Evolutionary conservation across 1,140 invertebrate species (phyloP).

Genomic region (Drosophila trapezifrons): DNA sequence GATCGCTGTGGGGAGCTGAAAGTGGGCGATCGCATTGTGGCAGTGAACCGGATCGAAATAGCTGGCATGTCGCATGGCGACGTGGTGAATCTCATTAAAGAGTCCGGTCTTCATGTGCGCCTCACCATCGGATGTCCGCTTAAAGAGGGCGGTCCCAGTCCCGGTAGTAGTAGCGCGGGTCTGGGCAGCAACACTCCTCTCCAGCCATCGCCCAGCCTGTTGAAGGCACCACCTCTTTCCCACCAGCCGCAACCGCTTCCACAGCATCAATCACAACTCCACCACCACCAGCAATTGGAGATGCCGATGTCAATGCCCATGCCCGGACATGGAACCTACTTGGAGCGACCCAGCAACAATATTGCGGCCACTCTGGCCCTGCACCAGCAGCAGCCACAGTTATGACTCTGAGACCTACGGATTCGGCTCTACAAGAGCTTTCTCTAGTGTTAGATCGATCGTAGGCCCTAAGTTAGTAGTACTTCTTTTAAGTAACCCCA

Average conservation of each 20-base stretch:
- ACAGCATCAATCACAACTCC: constrained; percentile 24
- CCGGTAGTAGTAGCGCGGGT: constrained; percentile 60
- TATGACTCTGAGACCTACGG: constrained; percentile 84
- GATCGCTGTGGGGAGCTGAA: constrained; percentile 94
- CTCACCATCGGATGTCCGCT: constrained; percentile 92
- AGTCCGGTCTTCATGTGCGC: constrained; percentile 95
- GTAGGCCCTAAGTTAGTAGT: constrained; percentile 36
- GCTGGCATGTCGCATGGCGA: constrained; percentile 97
- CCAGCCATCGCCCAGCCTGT: constrained; percentile 61
- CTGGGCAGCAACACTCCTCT: constrained; percentile 58
- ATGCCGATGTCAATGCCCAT: constrained; percentile 66
- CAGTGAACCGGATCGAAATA: constrained; percentile 97
- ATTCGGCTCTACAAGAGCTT: constrained; percentile 84
- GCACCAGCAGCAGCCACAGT: constrained; percentile 77
- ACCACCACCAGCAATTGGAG: constrained; percentile 56
- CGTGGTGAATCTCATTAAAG: constrained; percentile 97
- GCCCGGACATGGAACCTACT: constrained; percentile 38
- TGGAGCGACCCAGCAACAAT: constrained; percentile 67
- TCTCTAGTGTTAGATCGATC: constrained; percentile 55
- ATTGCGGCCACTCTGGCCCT: constrained; percentile 66
- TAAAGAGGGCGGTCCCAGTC: constrained; percentile 85
- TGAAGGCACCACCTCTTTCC: constrained; percentile 36
- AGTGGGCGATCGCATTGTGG: constrained; percentile 97
- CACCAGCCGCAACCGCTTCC: constrained; percentile 41
- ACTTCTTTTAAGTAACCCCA: constrained; percentile 66